A percentile compares a stretch with the other conserved stretches of the same genome.
Evolutionary conservation across 2,797 vertebrate species (phyloP).

Genomic region (Fringilla coelebs): DNA sequence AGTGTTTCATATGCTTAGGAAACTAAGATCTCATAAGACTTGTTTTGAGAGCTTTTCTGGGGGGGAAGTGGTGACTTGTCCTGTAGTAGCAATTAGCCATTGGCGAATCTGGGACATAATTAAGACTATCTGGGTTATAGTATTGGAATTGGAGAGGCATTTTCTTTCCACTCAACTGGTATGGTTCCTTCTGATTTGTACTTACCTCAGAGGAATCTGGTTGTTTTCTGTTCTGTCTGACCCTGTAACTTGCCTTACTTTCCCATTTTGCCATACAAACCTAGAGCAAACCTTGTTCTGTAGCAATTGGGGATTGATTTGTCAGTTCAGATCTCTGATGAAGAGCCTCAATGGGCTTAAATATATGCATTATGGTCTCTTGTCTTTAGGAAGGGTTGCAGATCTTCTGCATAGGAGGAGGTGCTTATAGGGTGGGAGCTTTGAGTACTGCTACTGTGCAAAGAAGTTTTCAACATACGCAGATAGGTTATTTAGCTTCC

Average conservation of each 20-base stretch:
- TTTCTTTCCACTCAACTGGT: not conserved
- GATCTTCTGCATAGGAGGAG: not conserved
- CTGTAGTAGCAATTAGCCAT: not conserved
- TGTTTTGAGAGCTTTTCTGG: not conserved
- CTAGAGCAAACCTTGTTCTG: not conserved
- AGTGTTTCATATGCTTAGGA: not conserved
- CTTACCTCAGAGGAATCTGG: not conserved
- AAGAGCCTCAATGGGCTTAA: not conserved
- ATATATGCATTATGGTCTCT: not conserved
- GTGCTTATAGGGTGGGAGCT: not conserved
- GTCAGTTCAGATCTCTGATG: not conserved
- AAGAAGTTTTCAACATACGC: not conserved
- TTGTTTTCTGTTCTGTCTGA: not conserved
- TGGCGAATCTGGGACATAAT: not conserved
- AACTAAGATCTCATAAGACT: not conserved
- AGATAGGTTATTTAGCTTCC: not conserved
- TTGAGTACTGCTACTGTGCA: not conserved
- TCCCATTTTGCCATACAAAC: not conserved
- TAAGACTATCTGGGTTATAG: not conserved
- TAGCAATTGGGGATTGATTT: not conserved
- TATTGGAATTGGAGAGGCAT: not conserved
- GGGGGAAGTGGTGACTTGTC: not conserved
- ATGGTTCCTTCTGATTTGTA: not conserved
- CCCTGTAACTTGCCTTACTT: not conserved
- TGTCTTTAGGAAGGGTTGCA: not conserved